phyloP scores from a whole-genome alignment of 53 echinoderm and acorn worm genomes.

The Arbacia lixula region DNA sequence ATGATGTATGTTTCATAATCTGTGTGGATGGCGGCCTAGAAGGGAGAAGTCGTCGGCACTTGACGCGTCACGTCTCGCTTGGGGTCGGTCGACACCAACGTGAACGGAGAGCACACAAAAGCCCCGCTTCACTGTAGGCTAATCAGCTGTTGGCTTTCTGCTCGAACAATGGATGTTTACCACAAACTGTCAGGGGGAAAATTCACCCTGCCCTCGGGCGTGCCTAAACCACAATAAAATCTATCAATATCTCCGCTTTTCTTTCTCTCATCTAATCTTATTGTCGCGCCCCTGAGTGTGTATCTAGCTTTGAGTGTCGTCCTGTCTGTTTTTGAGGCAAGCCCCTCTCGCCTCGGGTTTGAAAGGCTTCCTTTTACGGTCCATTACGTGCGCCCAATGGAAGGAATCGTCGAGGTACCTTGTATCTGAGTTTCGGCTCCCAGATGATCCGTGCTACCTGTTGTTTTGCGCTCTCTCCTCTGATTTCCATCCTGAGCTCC shows the following conservation, averaged over 20 bases:
- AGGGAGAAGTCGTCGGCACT: too few species aligned
- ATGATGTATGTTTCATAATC: too few species aligned
- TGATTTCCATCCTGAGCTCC: background rate
- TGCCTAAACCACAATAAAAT: slow-evolving; percentile 10
- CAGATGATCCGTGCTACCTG: background rate
- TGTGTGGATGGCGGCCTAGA: background rate
- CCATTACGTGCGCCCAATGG: background rate
- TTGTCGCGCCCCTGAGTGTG: slow-evolving; percentile 5
- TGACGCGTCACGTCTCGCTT: slow-evolving; percentile 36
- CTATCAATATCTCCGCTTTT: slow-evolving; percentile 43
- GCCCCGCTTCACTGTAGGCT: background rate
- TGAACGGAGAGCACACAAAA: background rate
- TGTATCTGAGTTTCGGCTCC: too few species aligned
- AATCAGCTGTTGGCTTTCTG: slow-evolving; percentile 44
- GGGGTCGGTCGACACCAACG: slow-evolving; percentile 27
- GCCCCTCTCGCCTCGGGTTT: background rate
- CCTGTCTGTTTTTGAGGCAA: slow-evolving; percentile 19
- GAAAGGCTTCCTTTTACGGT: background rate
- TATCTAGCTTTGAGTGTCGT: background rate
- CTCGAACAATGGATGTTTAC: slow-evolving; percentile 49
- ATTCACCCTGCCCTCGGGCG: slow-evolving; percentile 25
- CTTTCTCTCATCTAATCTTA: background rate
- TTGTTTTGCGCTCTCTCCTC: background rate
- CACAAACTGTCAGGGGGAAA: slow-evolving; percentile 51
- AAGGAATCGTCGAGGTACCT: background rate